These are phyloP conservation scores for Gracilinanus agilis DNA, from an alignment of 2,113 vertebrate genomes.

Conservation along the genomic window DNA sequence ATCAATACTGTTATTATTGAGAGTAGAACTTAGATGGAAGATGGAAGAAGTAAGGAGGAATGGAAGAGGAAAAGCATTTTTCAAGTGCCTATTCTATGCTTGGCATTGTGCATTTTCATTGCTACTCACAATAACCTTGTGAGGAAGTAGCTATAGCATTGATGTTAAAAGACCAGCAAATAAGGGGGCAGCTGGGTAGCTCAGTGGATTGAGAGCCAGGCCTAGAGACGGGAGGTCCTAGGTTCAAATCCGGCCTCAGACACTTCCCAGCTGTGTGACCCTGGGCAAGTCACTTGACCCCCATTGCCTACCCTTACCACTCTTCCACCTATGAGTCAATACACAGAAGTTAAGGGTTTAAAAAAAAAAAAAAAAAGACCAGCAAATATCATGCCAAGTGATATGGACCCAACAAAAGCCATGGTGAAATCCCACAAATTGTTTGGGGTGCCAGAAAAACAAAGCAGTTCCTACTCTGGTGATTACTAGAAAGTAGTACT, in stretches of 20 bases:
- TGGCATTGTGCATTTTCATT: neutral
- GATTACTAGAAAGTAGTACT: neutral
- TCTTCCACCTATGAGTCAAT: too few species aligned
- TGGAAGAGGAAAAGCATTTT: neutral
- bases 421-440: neutral
- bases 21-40: neutral
- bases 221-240: too few species aligned
- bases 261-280: too few species aligned
- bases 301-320: too few species aligned
- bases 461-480: neutral
- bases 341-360: too few species aligned
- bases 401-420: neutral
- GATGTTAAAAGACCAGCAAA: too few species aligned
- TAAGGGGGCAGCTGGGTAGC: too few species aligned
- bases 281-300: too few species aligned
- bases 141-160: conserved; percentile 7
- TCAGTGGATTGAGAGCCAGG: too few species aligned
- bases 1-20: neutral
- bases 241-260: too few species aligned
- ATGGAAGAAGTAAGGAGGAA: neutral
- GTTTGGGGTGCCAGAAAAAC: neutral
- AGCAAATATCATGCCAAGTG: neutral
- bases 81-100: neutral
- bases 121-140: neutral
- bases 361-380: too few species aligned